Evolutionary conservation across 2,113 vertebrate genomes (phyloP), one percentile per base, ranked within the genome.

Genomic region (Phylloscopus trochilus): DNA sequence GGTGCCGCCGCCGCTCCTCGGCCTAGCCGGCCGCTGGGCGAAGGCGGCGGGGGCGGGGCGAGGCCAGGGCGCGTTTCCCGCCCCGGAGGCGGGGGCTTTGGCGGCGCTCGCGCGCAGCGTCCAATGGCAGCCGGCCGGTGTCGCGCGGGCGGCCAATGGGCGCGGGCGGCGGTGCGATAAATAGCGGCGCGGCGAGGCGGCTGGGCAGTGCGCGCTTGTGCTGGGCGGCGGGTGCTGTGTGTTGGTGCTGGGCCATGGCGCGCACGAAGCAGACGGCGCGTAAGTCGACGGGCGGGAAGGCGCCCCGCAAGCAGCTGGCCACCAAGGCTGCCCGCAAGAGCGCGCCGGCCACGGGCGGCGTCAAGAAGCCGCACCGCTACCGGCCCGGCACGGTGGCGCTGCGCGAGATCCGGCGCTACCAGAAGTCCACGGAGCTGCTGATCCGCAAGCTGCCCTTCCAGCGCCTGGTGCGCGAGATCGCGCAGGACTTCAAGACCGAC

Each of bases 361-460:
- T 95, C 39, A 95, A 95, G 89, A 92, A 95, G 90, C 95, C 95
- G 62, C 92, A 96, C 62, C 92, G 93, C 7, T 96, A 95, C 95
- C 89, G 95, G 56, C 93, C 95, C 72, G 95, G 95, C 83, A 96
- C 95, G 62, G 95, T 95, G 92, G 93, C 95, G 56, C 83, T 98
- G 91, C 93, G 97, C 15, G 97, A 98, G 95, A 98, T 98, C 92
- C 96, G 98, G 3, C 95, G 95, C 81, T 98, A 98, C 87, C 98
- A 98, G 96, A 83, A 83, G 39, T 83, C 81, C 8, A 83, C 81
- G 10, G 81, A 98, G 94, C 97, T 98, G 51, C 95, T 98, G 91
- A 98, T 98, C 94, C 98, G 98, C 60, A 98, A 98, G 92, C 97
- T 98, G 72, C 98, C 98, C 11, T 98, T 98, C 96, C 98, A 98